These are phyloP conservation scores for Psittacula derbiana DNA, from an alignment of 2,797 vertebrate genomes.

Conservation along the genomic window DNA sequence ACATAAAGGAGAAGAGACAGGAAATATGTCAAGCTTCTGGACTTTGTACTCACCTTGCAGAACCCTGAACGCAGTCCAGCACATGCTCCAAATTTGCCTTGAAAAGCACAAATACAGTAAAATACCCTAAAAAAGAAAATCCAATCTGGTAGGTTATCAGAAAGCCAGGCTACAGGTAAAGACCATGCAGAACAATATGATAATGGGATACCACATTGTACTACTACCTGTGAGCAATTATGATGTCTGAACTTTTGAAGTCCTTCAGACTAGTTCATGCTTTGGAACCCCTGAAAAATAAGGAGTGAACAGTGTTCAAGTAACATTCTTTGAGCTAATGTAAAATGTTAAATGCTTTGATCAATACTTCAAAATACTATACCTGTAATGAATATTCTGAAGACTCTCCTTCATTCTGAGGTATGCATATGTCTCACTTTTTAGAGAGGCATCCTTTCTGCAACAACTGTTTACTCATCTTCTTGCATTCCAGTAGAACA, in stretches of 20 bases:
- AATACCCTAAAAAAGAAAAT: background rate
- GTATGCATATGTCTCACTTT: background rate
- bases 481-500: background rate
- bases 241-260: background rate
- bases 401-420: background rate
- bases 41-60: background rate
- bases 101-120: background rate
- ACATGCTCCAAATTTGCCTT: background rate
- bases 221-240: background rate
- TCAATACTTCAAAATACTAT: background rate
- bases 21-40: background rate
- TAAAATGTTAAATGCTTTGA: background rate
- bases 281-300: slow-evolving; percentile 20
- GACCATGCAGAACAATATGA: background rate
- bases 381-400: slow-evolving; percentile 19
- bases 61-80: background rate
- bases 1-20: background rate
- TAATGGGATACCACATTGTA: background rate
- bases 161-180: background rate
- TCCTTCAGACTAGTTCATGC: background rate
- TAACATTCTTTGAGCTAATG: background rate
- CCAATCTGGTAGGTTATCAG: background rate
- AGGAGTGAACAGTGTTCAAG: background rate
- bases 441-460: fast-evolving
- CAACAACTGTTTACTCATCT: background rate